Conservation (phyloP, 1,140 invertebrate genomes). For the Leptinotarsa undecemlineata region DNA sequence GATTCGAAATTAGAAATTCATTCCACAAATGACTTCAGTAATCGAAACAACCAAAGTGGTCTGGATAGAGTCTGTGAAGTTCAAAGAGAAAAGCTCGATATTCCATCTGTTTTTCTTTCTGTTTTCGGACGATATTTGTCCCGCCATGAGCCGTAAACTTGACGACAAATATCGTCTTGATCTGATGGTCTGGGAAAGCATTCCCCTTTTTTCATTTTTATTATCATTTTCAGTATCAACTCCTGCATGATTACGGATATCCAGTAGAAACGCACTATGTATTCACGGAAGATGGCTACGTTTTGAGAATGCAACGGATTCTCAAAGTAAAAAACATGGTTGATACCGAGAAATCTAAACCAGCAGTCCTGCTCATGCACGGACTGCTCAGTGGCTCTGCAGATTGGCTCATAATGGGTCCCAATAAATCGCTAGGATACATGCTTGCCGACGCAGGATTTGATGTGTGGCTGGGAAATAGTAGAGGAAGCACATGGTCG, state of each 20-base stretch:
- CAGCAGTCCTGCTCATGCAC: slow-evolving; percentile 58
- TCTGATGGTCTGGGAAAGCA: no score
- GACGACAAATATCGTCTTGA: no score
- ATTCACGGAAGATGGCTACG: slow-evolving; percentile 72
- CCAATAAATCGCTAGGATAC: slow-evolving; percentile 41
- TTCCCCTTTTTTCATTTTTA: not conserved
- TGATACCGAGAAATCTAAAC: not conserved
- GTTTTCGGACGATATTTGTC: no score
- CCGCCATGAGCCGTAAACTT: no score
- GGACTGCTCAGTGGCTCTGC: slow-evolving; percentile 42
- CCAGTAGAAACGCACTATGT: slow-evolving; percentile 66
- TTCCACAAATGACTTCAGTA: no score
- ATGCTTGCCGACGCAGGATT: slow-evolving; percentile 49
- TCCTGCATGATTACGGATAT: slow-evolving; percentile 63
- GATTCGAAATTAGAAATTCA: no score
- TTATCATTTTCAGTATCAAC: slow-evolving; percentile 42
- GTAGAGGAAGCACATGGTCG: slow-evolving; percentile 70
- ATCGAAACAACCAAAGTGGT: no score
- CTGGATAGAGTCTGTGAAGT: no score
- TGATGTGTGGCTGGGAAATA: slow-evolving; percentile 71
- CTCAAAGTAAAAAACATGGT: slow-evolving; percentile 50
- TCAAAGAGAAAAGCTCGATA: no score
- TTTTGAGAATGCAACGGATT: slow-evolving; percentile 71
- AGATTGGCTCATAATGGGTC: slow-evolving; percentile 47
- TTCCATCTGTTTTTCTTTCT: no score